Percentiles rank a stretch among this genome's conserved stretches.
Conservation (phyloP, 2,888 invertebrate genomes). For the Notodonta ziczac region DNA sequence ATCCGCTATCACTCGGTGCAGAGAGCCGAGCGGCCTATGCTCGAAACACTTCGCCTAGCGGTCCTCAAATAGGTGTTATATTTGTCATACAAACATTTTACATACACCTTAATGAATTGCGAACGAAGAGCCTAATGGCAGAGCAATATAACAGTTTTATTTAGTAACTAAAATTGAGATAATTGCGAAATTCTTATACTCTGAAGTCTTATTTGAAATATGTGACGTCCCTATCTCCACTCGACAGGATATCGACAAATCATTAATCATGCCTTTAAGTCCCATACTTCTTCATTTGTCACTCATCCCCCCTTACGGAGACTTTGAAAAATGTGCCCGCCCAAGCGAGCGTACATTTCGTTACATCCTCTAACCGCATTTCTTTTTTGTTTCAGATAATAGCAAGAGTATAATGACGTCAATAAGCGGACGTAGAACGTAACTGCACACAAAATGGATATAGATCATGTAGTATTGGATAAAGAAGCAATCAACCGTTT, state of each 20-base stretch:
- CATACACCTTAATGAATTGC: too few relatives aligned
- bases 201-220: background rate
- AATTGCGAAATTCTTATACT: background rate
- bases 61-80: too few relatives aligned
- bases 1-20: too few relatives aligned
- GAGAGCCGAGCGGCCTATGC: too few relatives aligned
- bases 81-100: too few relatives aligned
- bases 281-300: constrained; percentile 75
- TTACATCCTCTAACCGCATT: constrained; percentile 34
- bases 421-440: constrained; percentile 57
- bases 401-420: constrained; percentile 60
- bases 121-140: too few relatives aligned
- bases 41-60: too few relatives aligned
- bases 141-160: too few relatives aligned
- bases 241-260: constrained; percentile 41
- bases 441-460: constrained; percentile 71
- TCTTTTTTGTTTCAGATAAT: constrained; percentile 75
- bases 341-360: constrained; percentile 44
- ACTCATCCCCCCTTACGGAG: constrained; percentile 59
- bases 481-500: constrained; percentile 81
- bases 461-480: constrained; percentile 79
- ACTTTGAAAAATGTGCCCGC: constrained; percentile 74
- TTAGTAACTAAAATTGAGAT: too few relatives aligned
- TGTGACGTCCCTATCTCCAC: constrained; percentile 14
- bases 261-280: constrained; percentile 67